phyloP scores from a whole-genome alignment of 2,888 invertebrate genomes.

The Synergus itoensis region DNA sequence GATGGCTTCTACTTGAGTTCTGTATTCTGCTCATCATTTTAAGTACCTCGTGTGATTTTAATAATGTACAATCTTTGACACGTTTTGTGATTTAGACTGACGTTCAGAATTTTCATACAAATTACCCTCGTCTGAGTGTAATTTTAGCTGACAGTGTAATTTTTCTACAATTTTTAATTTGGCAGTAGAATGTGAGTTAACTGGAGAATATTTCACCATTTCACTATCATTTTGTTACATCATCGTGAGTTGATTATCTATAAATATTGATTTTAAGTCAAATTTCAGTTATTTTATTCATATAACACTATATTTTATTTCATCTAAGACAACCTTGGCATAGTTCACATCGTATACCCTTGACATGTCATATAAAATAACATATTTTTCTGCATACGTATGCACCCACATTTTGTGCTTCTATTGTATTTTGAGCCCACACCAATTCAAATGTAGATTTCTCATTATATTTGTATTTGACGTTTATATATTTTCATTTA shows the following conservation, averaged over 20 bases:
- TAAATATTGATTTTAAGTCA: not conserved
- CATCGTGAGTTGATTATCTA: conserved; percentile 9
- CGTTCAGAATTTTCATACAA: not conserved
- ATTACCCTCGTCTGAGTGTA: not conserved
- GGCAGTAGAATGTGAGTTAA: not conserved
- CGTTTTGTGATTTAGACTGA: not conserved
- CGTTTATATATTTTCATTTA: not conserved
- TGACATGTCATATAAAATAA: not conserved
- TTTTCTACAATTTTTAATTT: not conserved
- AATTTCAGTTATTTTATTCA: not conserved
- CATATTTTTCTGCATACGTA: not conserved
- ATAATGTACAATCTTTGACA: not conserved
- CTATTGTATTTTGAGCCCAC: too few species aligned
- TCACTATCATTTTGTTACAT: conserved; percentile 8
- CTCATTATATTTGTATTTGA: not conserved
- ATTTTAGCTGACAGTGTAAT: not conserved
- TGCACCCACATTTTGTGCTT: not conserved
- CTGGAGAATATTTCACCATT: conserved; percentile 36
- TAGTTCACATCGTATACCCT: not conserved
- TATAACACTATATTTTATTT: not conserved
- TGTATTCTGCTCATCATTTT: not conserved
- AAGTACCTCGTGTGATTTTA: not conserved
- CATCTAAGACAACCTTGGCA: not conserved
- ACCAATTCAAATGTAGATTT: not conserved
- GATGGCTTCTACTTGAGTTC: conserved; percentile 9